A percentile compares a stretch with the other conserved stretches of the same genome.
These are phyloP conservation scores for Ashinkailepas kermadecensis DNA, from an alignment of 2,888 invertebrate genomes.

Conservation along the genomic window DNA sequence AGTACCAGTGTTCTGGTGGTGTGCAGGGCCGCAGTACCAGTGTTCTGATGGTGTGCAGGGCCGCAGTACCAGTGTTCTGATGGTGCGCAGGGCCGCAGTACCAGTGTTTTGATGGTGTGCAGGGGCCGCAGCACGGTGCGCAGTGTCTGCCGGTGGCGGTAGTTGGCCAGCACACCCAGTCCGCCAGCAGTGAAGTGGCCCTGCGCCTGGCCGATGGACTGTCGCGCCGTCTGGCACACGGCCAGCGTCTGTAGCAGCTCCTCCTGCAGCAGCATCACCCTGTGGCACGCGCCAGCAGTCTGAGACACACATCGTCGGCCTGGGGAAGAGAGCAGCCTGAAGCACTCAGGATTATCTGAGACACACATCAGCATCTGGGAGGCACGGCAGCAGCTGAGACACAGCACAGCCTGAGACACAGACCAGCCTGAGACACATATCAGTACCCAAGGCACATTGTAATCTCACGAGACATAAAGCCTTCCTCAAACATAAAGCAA, in stretches of 20 bases:
- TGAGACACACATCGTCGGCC: no score
- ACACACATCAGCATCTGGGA: no score
- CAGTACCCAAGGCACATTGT: no score
- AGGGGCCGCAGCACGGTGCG: constrained; percentile 70
- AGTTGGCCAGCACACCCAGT: constrained; percentile 82
- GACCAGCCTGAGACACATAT: no score
- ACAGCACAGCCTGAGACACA: not conserved
- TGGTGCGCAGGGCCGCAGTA: constrained; percentile 42
- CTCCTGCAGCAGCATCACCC: constrained; percentile 62
- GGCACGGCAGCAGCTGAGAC: not conserved
- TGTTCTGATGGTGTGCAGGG: not conserved
- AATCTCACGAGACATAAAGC: no score
- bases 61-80: not conserved
- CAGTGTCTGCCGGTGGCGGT: constrained; percentile 76
- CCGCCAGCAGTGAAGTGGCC: constrained; percentile 76
- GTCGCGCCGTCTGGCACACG: constrained; percentile 63
- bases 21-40: not conserved
- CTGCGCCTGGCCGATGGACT: constrained; percentile 64
- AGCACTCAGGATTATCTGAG: no score
- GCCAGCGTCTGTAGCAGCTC: constrained; percentile 60
- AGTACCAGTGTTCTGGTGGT: not conserved
- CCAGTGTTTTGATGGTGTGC: constrained; percentile 68
- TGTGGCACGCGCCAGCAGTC: constrained; percentile 28
- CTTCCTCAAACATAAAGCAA: no score
- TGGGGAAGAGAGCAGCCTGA: no score